phyloP scores from a whole-genome alignment of 2,797 vertebrate species.

The Gymnocypris eckloni region DNA sequence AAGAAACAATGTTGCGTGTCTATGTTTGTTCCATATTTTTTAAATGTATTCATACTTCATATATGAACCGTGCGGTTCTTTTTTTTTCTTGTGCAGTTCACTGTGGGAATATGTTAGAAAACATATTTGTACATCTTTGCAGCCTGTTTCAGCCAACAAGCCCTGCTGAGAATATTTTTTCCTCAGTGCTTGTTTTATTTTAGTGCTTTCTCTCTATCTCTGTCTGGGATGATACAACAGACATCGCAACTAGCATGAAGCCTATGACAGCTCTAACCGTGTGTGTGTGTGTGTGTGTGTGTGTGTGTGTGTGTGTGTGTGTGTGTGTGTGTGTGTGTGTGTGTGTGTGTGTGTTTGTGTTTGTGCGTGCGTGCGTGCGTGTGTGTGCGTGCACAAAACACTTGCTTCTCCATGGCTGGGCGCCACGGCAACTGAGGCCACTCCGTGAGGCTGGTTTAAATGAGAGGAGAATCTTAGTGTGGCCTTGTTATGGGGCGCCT shows the following conservation, averaged over 20 bases:
- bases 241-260: constrained; percentile 29
- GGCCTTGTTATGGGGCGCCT: constrained; percentile 72
- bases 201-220: constrained; percentile 39
- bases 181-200: constrained; percentile 43
- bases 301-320: background rate
- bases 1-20: background rate
- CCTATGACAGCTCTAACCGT: constrained; percentile 43
- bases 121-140: constrained; percentile 15
- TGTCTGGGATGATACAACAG: constrained; percentile 45
- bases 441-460: constrained; percentile 72
- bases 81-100: background rate
- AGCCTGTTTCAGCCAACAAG: constrained; percentile 22
- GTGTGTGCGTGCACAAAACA: constrained; percentile 1
- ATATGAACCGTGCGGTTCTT: background rate
- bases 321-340: background rate
- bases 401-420: constrained; percentile 65
- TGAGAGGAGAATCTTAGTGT: constrained; percentile 67
- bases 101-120: constrained; percentile 25
- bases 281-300: background rate
- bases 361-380: background rate
- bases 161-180: constrained; percentile 21
- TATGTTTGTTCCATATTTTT: background rate
- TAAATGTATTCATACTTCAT: constrained; percentile 25
- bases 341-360: background rate
- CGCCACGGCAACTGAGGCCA: constrained; percentile 56